phyloP scores from a whole-genome alignment of 1,140 invertebrate genomes.

The Aphelinus certus region DNA sequence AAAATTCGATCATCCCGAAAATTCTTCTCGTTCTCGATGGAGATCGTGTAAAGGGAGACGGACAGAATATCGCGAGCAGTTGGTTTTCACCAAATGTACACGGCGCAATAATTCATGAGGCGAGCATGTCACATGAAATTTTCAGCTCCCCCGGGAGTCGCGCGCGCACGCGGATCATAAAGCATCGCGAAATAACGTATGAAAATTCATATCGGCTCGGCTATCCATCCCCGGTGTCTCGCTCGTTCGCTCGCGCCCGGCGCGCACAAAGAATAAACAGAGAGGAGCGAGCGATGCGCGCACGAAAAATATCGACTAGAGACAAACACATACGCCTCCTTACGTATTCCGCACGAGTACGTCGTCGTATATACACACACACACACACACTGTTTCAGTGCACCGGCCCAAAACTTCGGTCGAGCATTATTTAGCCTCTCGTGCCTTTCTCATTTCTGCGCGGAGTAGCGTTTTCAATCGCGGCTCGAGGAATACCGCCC shows the following conservation, averaged over 20 bases:
- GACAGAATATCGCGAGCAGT: background rate
- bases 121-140: constrained; percentile 35
- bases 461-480: background rate
- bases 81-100: constrained; percentile 21
- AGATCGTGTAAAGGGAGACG: too few species aligned
- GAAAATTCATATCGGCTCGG: constrained; percentile 32
- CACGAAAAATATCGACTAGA: background rate
- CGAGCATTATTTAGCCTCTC: constrained; percentile 21
- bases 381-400: background rate
- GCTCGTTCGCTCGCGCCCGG: too few species aligned
- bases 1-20: too few species aligned
- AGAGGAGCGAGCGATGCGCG: background rate
- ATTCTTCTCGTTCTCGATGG: too few species aligned
- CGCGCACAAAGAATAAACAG: too few species aligned
- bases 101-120: constrained; percentile 4
- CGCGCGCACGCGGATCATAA: background rate
- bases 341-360: constrained; percentile 14
- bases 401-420: background rate
- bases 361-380: background rate
- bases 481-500: constrained; percentile 6
- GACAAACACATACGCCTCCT: constrained; percentile 25
- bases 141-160: background rate
- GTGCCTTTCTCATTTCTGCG: background rate
- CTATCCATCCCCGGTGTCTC: too few species aligned
- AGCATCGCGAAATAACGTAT: constrained; percentile 3